phyloP scores from a whole-genome alignment of 2,888 invertebrate species.

The Myathropa florea region DNA sequence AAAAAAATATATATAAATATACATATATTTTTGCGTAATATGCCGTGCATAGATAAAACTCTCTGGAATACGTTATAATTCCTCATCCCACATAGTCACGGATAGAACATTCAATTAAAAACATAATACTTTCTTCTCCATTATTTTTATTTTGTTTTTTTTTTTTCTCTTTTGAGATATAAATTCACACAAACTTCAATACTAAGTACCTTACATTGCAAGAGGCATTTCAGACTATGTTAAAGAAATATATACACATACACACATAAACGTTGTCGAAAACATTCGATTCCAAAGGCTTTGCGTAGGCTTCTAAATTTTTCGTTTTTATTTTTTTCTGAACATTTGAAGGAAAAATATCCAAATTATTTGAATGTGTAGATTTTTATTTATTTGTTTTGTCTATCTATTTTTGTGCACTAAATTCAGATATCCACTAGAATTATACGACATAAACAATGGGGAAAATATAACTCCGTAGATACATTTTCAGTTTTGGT shows the following conservation, averaged over 20 bases:
- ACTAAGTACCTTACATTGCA: not conserved
- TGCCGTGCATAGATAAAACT: not conserved
- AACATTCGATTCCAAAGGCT: not conserved
- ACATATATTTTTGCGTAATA: no score
- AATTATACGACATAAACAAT: conserved; percentile 51
- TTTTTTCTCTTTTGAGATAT: not conserved
- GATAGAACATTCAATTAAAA: not conserved
- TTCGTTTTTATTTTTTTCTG: not conserved
- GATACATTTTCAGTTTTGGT: conserved; percentile 23
- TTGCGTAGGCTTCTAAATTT: conserved; percentile 26
- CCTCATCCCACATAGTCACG: not conserved
- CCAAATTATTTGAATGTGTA: conserved; percentile 18
- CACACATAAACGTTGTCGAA: not conserved
- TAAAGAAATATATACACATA: not conserved
- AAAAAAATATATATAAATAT: not conserved
- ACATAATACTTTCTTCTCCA: not conserved
- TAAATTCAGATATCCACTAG: conserved; percentile 33
- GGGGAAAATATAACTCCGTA: conserved; percentile 30
- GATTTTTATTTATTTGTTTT: conserved; percentile 50
- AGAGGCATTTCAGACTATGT: not conserved
- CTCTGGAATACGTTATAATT: not conserved
- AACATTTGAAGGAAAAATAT: not conserved
- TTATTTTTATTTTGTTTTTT: not conserved
- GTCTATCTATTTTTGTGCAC: conserved; percentile 44
- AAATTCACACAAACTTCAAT: not conserved